Percentiles rank a stretch among this genome's conserved stretches.
phyloP scores from a whole-genome alignment of 2,888 invertebrate genomes.

The Melinaea menophilus region DNA sequence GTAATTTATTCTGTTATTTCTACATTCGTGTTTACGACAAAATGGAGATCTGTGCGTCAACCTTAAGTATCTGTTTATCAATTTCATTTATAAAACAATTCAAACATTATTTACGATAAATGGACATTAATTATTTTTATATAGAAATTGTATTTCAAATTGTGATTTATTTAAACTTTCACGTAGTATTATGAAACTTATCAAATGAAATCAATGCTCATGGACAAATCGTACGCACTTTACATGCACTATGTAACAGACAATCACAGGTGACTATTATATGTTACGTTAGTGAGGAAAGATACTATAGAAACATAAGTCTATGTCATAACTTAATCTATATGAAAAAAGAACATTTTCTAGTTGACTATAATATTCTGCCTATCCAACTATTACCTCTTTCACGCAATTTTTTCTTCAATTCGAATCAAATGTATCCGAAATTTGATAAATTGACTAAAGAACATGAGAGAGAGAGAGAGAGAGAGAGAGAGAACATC shows the following conservation, averaged over 20 bases:
- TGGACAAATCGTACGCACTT: constrained; percentile 26
- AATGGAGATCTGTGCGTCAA: no score
- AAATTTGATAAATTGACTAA: neutral
- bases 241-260: constrained; percentile 30
- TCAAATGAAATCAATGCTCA: constrained; percentile 20
- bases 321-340: no score
- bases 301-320: neutral
- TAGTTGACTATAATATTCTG: no score
- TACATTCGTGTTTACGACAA: no score
- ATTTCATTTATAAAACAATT: no score
- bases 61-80: no score
- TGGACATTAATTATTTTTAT: neutral
- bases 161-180: constrained; percentile 1
- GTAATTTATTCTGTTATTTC: neutral
- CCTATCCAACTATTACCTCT: no score
- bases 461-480: neutral
- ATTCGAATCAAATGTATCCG: no score
- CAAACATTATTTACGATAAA: neutral
- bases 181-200: constrained; percentile 22
- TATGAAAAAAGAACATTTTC: no score
- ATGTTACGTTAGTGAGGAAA: neutral
- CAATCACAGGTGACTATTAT: constrained; percentile 17
- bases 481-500: neutral
- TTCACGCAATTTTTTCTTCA: no score
- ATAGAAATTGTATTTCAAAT: neutral